Evolutionary conservation across 2,797 vertebrate genomes (phyloP), one percentile per base, ranked within the genome.

Genomic region (Lepus oiostolus): DNA sequence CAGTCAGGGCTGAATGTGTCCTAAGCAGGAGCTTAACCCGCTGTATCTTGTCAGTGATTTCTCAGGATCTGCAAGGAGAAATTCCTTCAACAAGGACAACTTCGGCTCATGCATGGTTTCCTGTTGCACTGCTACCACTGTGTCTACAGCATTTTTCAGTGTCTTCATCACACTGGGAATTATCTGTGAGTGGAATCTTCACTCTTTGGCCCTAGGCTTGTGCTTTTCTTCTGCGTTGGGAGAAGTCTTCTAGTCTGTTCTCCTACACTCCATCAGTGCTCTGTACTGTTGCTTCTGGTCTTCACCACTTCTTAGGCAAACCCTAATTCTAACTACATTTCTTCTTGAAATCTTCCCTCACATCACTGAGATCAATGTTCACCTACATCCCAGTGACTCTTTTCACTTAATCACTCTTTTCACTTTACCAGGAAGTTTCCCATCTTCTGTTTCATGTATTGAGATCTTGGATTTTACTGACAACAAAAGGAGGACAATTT

Each of bases 401-500:
- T 38, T 80, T 54, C 76, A 62, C 67, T 30, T 75, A 42, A 4
- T 60, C 65, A 30, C 2, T 65, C 30, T 35, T 14, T 26, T 62
- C n/a, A 26, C 8, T 8, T 72, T 67, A 30, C 19, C 11, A 32
- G 14, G 21, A 32, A 21, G 26, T 58, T 58, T 58, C 65, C 65
- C 35, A 68, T 35, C 50, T 38, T 62, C 12, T 30, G 24, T 71
- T 60, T 81, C 62, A 80, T 9, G 14, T 35, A 26, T 32, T 10
- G 28, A 88, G 54, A 22, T 35, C 84, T 74, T 77, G n/a, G 47
- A 85, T 74, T 91, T 88, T 76, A 47, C 9, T 16, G 14, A 11
- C 26, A 91, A 84, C 7, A 47, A 90, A 58, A 28, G 42, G 30
- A 83, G 88, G 76, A 26, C 9, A 32, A 54, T 74, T 62, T 88